Conservation (phyloP, 2,888 invertebrate genomes). For the Lochmaea capreae region DNA sequence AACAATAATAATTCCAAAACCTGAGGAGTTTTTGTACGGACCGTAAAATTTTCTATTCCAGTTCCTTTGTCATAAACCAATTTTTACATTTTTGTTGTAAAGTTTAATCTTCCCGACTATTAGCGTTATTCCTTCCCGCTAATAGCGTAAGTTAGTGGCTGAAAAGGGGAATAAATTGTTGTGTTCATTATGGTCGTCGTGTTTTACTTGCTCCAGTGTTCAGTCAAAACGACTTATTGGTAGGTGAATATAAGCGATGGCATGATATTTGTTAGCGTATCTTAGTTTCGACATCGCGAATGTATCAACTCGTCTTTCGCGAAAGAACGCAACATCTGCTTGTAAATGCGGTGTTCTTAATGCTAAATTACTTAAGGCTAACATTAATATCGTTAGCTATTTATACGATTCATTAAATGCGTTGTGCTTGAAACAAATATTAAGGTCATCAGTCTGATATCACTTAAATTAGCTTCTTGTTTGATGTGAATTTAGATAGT, state of each 20-base stretch:
- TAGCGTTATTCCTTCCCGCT: constrained; percentile 14
- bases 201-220: constrained; percentile 55
- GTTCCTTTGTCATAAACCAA: too few species aligned
- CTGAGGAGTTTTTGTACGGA: too few species aligned
- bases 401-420: background rate
- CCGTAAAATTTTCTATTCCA: too few species aligned
- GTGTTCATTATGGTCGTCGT: constrained; percentile 59
- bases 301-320: constrained; percentile 36
- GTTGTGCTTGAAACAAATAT: too few species aligned
- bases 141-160: constrained; percentile 57
- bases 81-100: too few species aligned
- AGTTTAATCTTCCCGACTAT: constrained; percentile 6
- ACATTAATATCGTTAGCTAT: background rate
- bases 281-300: constrained; percentile 50
- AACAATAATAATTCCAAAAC: too few species aligned
- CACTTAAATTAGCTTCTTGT: too few species aligned
- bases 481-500: too few species aligned
- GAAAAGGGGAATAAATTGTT: constrained; percentile 55
- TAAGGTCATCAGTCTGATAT: too few species aligned
- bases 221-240: constrained; percentile 56
- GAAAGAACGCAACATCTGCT: constrained; percentile 39
- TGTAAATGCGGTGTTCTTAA: constrained; percentile 44
- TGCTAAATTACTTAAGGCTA: constrained; percentile 45
- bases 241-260: constrained; percentile 49
- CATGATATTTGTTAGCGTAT: constrained; percentile 54